Conservation (phyloP, 2,888 invertebrate genomes). For the Hyles lineata region DNA sequence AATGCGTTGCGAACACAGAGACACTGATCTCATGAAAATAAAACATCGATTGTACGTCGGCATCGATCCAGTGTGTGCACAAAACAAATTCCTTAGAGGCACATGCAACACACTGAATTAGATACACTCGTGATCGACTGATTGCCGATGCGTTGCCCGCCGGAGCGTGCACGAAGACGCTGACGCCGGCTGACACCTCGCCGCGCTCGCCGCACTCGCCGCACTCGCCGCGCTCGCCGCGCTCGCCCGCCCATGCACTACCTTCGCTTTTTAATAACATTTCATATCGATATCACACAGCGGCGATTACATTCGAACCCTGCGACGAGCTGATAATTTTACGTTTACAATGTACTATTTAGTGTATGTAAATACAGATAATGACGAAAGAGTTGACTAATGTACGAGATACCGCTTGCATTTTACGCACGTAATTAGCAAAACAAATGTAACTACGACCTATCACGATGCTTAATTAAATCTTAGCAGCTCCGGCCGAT, state of each 20-base stretch:
- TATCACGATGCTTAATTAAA: conserved; percentile 36
- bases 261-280: neutral
- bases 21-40: conserved; percentile 76
- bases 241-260: neutral
- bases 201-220: neutral
- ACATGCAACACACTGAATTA: conserved; percentile 78
- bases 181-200: conserved; percentile 38
- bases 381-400: conserved; percentile 18
- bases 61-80: conserved; percentile 64
- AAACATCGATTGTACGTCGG: conserved; percentile 71
- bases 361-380: conserved; percentile 17
- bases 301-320: neutral
- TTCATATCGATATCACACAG: neutral
- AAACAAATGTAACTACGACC: conserved; percentile 37
- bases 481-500: conserved; percentile 8
- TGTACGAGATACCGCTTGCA: conserved; percentile 24
- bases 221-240: neutral
- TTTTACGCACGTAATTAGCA: conserved; percentile 41
- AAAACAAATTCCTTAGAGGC: conserved; percentile 80
- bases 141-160: conserved; percentile 55
- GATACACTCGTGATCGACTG: conserved; percentile 78
- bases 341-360: conserved; percentile 15
- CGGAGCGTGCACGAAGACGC: conserved; percentile 64
- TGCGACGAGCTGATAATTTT: neutral
- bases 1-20: conserved; percentile 68